Base-by-base conservation (phyloP, 2,113 vertebrate species). In the Chiloscyllium plagiosum region DNA sequence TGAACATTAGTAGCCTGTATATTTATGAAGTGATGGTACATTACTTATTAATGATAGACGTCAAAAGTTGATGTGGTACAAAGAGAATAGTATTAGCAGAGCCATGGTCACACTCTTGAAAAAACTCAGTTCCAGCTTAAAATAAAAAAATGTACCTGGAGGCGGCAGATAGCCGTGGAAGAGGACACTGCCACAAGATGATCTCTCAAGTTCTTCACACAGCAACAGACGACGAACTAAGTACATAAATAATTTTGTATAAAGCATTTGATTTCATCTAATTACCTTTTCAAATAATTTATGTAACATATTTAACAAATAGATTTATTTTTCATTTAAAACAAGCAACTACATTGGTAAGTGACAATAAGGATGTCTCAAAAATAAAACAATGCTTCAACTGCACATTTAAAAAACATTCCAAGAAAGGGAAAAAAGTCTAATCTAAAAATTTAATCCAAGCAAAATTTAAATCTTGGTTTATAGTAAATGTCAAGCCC, bases 91-190 rank as follows among this genome's bases (percentile, higher is more conserved):
- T 83, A 83, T 61, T 33, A 90, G 87, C 26, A n/a, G 15, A n/a
- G 56, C 56, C 87, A n/a, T 20, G 29, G 29, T 65, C 87, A 1
- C 37, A 90, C 56, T 33, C 12, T 1, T n/a, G 29, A 24, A 61
- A 90, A 90, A 4, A 94, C 12, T 69, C 33, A 68, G 61, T 42
- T 47, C n/a, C 52, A 37, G 4, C 33, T 50, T 87, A 52, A 66
- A 70, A 26, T 68, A 72, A 72, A 72, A n/a, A 26, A 72, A 95
- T 95, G 87, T 98, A 98, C 99, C 99, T 98, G 99, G 99, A 68
- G 99, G 99, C 19, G 99, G 99, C 96, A 99, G 97, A 97, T 99
- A 99, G 70, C 99, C 99, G 12, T 99, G 99, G 96, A 99, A 99
- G 50, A 99, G 98, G 96, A 99, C 99, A 5, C 99, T 99, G 96